Evolutionary conservation across 1,140 invertebrate genomes (phyloP).

Genomic region (Bombus vancouverensis): DNA sequence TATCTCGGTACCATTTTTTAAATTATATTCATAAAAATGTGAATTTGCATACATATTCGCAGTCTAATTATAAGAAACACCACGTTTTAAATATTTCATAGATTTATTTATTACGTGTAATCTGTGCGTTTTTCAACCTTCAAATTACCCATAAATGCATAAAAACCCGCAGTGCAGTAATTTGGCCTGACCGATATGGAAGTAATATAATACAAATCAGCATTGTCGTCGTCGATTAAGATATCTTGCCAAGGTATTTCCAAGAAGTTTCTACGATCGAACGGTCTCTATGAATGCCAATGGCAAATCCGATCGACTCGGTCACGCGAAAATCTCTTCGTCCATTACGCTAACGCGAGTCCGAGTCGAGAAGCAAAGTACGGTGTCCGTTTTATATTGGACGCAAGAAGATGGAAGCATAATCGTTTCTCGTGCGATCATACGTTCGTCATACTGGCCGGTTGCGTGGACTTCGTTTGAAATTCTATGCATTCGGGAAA

Average conservation of each 20-base stretch:
- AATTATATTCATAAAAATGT: too few species aligned
- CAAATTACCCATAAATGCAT: too few species aligned
- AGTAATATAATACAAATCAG: background rate
- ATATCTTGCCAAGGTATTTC: background rate
- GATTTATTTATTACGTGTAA: too few species aligned
- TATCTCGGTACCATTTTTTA: too few species aligned
- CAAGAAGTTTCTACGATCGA: background rate
- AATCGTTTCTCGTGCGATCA: constrained; percentile 62
- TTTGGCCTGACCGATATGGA: too few species aligned
- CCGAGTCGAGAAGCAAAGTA: constrained; percentile 6
- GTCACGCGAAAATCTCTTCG: constrained; percentile 56
- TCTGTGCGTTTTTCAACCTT: too few species aligned
- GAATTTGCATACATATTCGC: too few species aligned
- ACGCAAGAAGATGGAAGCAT: constrained; percentile 61
- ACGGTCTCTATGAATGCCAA: constrained; percentile 40
- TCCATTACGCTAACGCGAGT: constrained; percentile 22
- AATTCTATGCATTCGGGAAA: constrained; percentile 64
- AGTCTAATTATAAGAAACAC: too few species aligned
- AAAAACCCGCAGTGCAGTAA: too few species aligned
- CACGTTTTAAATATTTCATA: too few species aligned
- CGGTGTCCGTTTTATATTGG: constrained; percentile 57
- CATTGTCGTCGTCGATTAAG: background rate
- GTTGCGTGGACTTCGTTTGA: constrained; percentile 52
- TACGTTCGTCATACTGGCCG: constrained; percentile 16
- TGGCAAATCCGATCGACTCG: constrained; percentile 51